Evolutionary conservation across 2,113 vertebrate species (phyloP).

Genomic region (Trogon melanurus): DNA sequence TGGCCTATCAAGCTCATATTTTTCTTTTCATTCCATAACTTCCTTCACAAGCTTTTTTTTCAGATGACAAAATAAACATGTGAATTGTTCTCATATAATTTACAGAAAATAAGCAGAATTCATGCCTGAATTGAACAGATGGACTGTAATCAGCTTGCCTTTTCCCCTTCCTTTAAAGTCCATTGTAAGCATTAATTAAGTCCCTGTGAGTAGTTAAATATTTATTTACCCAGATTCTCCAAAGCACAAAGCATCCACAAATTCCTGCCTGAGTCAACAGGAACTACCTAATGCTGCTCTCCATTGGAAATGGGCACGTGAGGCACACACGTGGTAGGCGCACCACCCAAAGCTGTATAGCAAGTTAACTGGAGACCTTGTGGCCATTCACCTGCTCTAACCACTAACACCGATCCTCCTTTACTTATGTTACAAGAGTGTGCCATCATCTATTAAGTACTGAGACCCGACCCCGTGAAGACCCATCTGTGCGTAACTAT

Average conservation of each 20-base stretch:
- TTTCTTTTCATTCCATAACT: not conserved
- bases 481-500: not conserved
- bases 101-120: not conserved
- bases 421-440: fast-evolving
- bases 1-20: not conserved
- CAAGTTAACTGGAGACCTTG: not conserved
- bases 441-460: fast-evolving
- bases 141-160: not conserved
- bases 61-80: not conserved
- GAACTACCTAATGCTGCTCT: not conserved
- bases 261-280: not conserved
- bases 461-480: not conserved
- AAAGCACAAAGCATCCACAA: not conserved
- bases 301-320: not conserved
- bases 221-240: constrained; percentile 8
- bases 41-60: not conserved
- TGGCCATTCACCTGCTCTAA: not conserved
- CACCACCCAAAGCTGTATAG: not conserved
- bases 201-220: not conserved
- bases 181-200: not conserved
- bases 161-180: not conserved
- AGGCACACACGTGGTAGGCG: not conserved
- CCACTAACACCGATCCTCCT: not conserved
- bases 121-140: not conserved
- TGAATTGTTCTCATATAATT: not conserved